phyloP scores from a whole-genome alignment of 2,888 invertebrate genomes.

The Aleiodes alternator region DNA sequence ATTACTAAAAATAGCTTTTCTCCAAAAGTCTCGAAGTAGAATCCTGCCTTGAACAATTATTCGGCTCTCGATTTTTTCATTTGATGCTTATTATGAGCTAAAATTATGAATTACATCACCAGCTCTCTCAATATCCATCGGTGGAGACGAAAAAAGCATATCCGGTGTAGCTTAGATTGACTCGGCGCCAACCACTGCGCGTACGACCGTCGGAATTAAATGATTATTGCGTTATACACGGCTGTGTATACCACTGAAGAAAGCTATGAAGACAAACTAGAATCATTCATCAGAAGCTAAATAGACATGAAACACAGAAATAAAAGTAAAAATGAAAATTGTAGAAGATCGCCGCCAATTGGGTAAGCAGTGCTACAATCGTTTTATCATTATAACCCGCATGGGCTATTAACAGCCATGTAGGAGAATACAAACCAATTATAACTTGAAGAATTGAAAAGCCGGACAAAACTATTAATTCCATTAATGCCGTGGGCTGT shows the following conservation, averaged over 20 bases:
- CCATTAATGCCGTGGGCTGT: slow-evolving; percentile 57
- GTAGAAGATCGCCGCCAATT: slow-evolving; percentile 2
- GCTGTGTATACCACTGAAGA: slow-evolving; percentile 51
- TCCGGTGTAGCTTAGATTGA: slow-evolving; percentile 75
- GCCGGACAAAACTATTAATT: slow-evolving; percentile 70
- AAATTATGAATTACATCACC: slow-evolving; percentile 34
- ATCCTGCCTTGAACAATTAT: neutral
- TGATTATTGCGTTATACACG: slow-evolving; percentile 73
- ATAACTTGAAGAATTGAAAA: slow-evolving; percentile 62
- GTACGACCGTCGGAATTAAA: slow-evolving; percentile 74
- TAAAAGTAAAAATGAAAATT: slow-evolving; percentile 20
- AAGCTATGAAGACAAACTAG: slow-evolving; percentile 12
- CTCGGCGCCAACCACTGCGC: slow-evolving; percentile 74
- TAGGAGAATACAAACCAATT: slow-evolving; percentile 65
- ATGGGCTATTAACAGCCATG: slow-evolving; percentile 21
- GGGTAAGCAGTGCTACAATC: slow-evolving; percentile 5
- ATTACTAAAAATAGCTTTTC: too few relatives aligned
- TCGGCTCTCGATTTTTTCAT: neutral
- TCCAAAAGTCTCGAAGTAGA: too few relatives aligned
- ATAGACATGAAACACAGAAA: slow-evolving; percentile 39
- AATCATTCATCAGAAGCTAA: slow-evolving; percentile 54
- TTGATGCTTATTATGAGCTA: neutral
- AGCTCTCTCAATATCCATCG: slow-evolving; percentile 16
- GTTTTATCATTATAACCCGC: slow-evolving; percentile 30
- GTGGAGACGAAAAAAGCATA: slow-evolving; percentile 70